Base-by-base conservation (phyloP, 2,888 invertebrate species). In the Lepidocyrtoides sp. region DNA sequence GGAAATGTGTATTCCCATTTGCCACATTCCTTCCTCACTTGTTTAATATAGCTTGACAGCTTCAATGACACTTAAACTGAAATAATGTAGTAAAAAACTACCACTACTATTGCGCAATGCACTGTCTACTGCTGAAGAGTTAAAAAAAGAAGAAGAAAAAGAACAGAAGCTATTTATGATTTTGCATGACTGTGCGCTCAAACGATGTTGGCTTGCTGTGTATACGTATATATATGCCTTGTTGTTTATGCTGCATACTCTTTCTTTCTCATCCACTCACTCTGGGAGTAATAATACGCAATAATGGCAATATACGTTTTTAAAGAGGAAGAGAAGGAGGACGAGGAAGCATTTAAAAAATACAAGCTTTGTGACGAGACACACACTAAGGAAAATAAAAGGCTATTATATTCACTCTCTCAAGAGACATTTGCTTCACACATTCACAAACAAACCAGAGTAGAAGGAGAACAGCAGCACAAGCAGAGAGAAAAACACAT, bases 1-100 rank as follows among this genome's bases (percentile, higher is more conserved):
- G n/a, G 41, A 41, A 69, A 12, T 17, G 17, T 69, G 17, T 41
- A 81, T 10, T 86, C 82, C 83, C 87, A 29, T 17, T 75, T 82
- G 87, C 83, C 91, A 91, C 87, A 91, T 87, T 82, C 82, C 69
- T 83, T 87, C 14, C 66, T 69, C 82, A 81, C 82, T 88, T 88
- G 82, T 48, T 89, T 75, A 83, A 89, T 83, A 72, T 44, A 63
- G 17, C 82, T 75, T 89, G 89, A 89, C 89, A 89, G 89, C 72
- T 75, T 83, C 82, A 72, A 75, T 66, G 89, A 82, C 89, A 89
- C 82, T 51, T 69, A 69, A 69, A 69, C 69, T 69, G 36, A 69
- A 69, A 69, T 69, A 69, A 41, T 69, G 69, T 41, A 69, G 69
- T 69, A 69, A 69, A 69, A 69, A 20, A 36, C 41, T 41, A 36